These are phyloP conservation scores for Aurelia coerulea DNA, from an alignment of 30 jellyfish, hydroid and myxozoan species.

Conservation along the genomic window DNA sequence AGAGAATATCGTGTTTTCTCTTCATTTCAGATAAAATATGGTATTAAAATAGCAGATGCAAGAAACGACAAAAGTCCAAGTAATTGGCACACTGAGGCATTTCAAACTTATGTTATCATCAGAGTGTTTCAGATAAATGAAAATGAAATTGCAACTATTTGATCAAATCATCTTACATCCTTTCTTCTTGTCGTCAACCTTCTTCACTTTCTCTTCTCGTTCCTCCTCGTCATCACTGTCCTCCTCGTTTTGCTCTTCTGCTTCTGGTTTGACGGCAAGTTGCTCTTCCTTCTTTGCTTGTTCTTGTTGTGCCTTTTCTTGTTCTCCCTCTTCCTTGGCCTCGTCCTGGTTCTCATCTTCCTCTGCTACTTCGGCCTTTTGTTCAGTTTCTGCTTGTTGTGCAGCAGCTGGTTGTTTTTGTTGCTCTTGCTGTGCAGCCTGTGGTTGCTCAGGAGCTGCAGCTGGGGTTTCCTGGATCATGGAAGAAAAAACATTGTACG, in stretches of 20 bases:
- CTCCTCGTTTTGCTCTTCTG: conserved; percentile 52
- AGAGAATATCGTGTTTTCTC: neutral
- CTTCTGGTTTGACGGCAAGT: conserved; percentile 26
- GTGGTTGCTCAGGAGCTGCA: conserved; percentile 43
- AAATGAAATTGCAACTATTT: neutral
- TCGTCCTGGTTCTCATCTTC: conserved; percentile 26
- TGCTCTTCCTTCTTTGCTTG: conserved; percentile 40
- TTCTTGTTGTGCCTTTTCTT: conserved; percentile 33
- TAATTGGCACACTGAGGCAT: no score
- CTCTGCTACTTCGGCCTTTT: conserved; percentile 52
- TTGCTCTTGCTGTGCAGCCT: conserved; percentile 37
- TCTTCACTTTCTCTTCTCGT: conserved; percentile 17
- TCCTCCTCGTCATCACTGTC: conserved; percentile 37
- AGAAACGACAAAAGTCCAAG: no score
- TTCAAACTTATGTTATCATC: no score
- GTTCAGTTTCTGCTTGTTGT: conserved; percentile 49
- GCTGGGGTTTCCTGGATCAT: conserved; percentile 45
- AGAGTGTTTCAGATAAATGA: neutral
- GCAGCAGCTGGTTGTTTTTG: conserved; percentile 13
- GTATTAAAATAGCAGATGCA: no score
- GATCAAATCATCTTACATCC: conserved; percentile 7
- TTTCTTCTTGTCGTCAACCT: conserved; percentile 47
- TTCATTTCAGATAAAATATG: no score
- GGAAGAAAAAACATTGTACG: no score
- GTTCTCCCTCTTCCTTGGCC: conserved; percentile 23